These are phyloP conservation scores for Chionomys nivalis DNA, from an alignment of 2,113 vertebrate species.

Conservation along the genomic window DNA sequence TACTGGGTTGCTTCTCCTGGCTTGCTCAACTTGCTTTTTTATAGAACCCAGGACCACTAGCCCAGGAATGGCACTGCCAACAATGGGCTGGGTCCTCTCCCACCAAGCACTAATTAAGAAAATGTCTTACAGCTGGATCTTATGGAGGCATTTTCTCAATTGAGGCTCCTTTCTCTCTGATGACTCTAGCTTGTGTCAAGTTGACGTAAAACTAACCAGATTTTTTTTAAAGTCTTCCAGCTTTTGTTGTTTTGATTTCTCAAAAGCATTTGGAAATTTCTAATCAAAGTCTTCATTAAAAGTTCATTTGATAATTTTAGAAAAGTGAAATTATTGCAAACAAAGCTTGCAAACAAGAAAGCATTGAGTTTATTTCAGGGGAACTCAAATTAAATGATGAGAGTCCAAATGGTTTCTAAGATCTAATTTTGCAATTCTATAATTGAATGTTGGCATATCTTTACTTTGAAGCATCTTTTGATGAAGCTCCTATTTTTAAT, in stretches of 20 bases:
- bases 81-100: not conserved
- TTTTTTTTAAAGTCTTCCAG: slow-evolving; percentile 49
- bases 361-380: slow-evolving; percentile 46
- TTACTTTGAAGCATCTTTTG: slow-evolving; percentile 19
- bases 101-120: not conserved
- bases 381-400: slow-evolving; percentile 44
- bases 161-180: not conserved
- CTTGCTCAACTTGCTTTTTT: not conserved
- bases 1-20: not conserved
- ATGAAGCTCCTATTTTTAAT: slow-evolving; percentile 49
- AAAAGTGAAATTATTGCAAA: slow-evolving; percentile 62
- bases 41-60: not conserved
- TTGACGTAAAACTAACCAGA: not conserved
- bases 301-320: slow-evolving; percentile 61
- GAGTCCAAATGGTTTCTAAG: slow-evolving; percentile 31
- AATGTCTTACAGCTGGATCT: not conserved
- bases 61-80: not conserved
- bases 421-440: slow-evolving; percentile 44
- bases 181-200: not conserved
- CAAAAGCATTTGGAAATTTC: slow-evolving; percentile 57
- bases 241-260: slow-evolving; percentile 55
- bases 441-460: slow-evolving; percentile 17
- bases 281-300: slow-evolving; percentile 62
- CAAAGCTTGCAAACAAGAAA: slow-evolving; percentile 55
- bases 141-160: not conserved